Base-by-base conservation (phyloP, 1,140 invertebrate genomes). In the Ostrea edulis region DNA sequence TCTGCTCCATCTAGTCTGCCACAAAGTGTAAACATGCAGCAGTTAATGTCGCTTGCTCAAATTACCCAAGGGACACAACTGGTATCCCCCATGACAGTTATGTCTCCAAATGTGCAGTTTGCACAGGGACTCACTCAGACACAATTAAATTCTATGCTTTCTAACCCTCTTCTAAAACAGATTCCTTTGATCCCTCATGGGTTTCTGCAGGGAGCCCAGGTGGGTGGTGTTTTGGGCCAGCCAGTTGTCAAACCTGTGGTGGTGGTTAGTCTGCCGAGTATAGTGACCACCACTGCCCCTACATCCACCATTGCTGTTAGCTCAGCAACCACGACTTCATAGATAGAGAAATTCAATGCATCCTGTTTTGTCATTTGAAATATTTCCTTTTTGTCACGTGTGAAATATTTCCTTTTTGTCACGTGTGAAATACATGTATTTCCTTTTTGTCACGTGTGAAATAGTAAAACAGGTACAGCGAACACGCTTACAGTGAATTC, bases 231-330 rank as follows among this genome's bases (percentile, higher is more conserved):
- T 25, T 84, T 90, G 52, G 58, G 88, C 14, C 87, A 88, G 44
- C 87, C 89, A 44, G 88, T 91, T 7, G 91, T 91, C 1, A 91
- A 91, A 83, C 91, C 91, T 20, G 65, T 91, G 51, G 89, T 91
- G n/a, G 87, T 91, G 35, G 89, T 91, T 14, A 86, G 89, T 29
- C 58, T 91, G 65, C 91, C 91, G n/a, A 90, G 62, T 84, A 87
- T 89, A 51, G 88, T 88, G 53, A 87, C 87, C 20, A 89, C 91
- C 25, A 88, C 88, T 14, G 25, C 83, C 20, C 29, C 82, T 20
- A 55, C 86, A 14, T 55, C 89, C 8, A 85, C 83, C 51, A 35
- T 85, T n/a, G 54, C 58, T 11, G 53, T 87, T 25, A 89, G 86
- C 11, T 71, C 65, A n/a, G 71, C 86, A 55, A 83, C 65, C 35